These are phyloP conservation scores for Magallana ariakensis DNA, from an alignment of 1,140 invertebrate genomes.

Conservation along the genomic window DNA sequence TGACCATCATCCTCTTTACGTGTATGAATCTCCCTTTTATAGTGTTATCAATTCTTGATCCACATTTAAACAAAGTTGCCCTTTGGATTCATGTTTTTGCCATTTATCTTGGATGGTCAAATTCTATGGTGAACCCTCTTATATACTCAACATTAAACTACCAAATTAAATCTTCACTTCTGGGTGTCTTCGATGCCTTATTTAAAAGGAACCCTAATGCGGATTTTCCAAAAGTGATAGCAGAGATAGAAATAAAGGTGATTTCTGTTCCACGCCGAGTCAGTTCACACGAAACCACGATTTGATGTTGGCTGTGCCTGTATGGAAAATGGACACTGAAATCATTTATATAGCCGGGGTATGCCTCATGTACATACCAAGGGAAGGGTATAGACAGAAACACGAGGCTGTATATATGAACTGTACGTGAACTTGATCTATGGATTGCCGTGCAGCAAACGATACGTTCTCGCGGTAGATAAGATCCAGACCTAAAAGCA, in stretches of 20 bases:
- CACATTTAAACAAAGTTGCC: conserved; percentile 30
- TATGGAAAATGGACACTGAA: no score
- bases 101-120: conserved; percentile 59
- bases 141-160: conserved; percentile 58
- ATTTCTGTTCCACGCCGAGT: background rate
- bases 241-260: background rate
- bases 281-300: no score
- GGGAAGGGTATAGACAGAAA: no score
- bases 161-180: conserved; percentile 40
- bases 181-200: background rate
- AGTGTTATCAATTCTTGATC: conserved; percentile 49
- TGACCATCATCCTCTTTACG: conserved; percentile 53
- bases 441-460: no score
- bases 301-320: no score
- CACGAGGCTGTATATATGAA: no score
- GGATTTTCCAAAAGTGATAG: background rate
- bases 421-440: no score
- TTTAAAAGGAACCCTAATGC: background rate
- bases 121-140: conserved; percentile 58
- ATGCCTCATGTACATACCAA: no score
- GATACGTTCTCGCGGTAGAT: no score
- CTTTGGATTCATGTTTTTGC: conserved; percentile 37
- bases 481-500: no score
- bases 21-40: conserved; percentile 60
- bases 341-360: no score